Conservation (phyloP, 2,888 invertebrate species). For the Epirrhoe alternata region DNA sequence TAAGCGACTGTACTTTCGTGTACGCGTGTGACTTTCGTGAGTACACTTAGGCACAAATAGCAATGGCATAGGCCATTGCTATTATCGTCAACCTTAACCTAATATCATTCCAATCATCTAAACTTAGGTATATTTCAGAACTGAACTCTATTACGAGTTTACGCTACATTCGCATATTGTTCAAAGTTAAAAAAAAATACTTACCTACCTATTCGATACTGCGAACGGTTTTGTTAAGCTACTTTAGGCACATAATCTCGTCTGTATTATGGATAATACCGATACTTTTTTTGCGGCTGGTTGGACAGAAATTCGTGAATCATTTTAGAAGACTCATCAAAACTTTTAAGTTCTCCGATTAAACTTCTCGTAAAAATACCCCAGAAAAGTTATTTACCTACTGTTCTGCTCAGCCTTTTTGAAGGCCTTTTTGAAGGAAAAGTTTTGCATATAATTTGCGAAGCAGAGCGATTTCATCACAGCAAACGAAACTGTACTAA, state of each 20-base stretch:
- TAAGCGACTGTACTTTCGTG: constrained; percentile 32
- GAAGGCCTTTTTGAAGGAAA: constrained; percentile 3
- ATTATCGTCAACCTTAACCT: constrained; percentile 24
- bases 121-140: constrained; percentile 1
- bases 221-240: too few relatives aligned
- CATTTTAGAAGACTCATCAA: not conserved
- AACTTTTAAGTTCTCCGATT: not conserved
- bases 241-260: too few relatives aligned
- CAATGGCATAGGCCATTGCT: constrained; percentile 16
- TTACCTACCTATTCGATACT: too few relatives aligned
- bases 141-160: not conserved
- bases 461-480: constrained; percentile 24
- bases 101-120: constrained; percentile 16
- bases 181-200: too few relatives aligned
- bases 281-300: too few relatives aligned
- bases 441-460: constrained; percentile 1
- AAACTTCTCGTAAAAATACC: not conserved
- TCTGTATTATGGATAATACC: too few relatives aligned
- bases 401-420: not conserved
- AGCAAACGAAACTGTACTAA: constrained; percentile 14
- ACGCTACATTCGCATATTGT: too few relatives aligned
- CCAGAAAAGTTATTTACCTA: not conserved
- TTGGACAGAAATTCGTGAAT: too few relatives aligned
- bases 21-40: constrained; percentile 28
- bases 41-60: constrained; percentile 14